Base-by-base conservation (phyloP, 2,888 invertebrate species). In the Belgica antarctica region DNA sequence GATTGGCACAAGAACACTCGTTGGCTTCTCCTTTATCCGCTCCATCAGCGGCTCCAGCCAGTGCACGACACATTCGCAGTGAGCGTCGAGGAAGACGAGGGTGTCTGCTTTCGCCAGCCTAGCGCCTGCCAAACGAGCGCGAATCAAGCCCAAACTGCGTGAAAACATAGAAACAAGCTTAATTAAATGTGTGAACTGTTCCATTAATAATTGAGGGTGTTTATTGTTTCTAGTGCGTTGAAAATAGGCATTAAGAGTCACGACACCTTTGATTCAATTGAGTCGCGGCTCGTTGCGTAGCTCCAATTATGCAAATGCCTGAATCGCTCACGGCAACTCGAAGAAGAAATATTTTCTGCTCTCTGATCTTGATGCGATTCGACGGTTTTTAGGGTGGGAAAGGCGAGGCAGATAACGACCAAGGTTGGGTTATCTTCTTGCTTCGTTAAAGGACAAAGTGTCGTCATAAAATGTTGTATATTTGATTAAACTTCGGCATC, bases 1-100 rank as follows among this genome's bases (percentile, higher is more conserved):
- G 74, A 96, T 92, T 59, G 98, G 98, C 75, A 95, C 92, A 69
- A 95, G 82, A 7, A 96, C 92, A 8, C 92, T 88, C 27, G 86
- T 87, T 0, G 87, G 82, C 31, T 90, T 86, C 73, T 92, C 87
- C 79, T 90, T 89, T 76, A 97, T 90, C 69, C 96, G 83, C 73
- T 90, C 86, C 73, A 97, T 82, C 68, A 97, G 80, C 0, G 98
- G 98, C 76, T 96, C 90, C 72, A 96, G 83, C 94, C 94, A 95
- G 74, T 88, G 86, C 46, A 81, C 79, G 72, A 87, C 88, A 2
- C 85, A 87, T 82, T 96, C 96, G 80, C 95, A 95, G 80, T 96
- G 96, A 1, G 95, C 90, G 82, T 96, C 96, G 72, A 95, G 82
- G 80, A 96, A 96, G 63, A 94, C 85, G 68, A 95, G 79, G 41